phyloP scores from a whole-genome alignment of 2,113 vertebrate species.

The Caranx melampygus region DNA sequence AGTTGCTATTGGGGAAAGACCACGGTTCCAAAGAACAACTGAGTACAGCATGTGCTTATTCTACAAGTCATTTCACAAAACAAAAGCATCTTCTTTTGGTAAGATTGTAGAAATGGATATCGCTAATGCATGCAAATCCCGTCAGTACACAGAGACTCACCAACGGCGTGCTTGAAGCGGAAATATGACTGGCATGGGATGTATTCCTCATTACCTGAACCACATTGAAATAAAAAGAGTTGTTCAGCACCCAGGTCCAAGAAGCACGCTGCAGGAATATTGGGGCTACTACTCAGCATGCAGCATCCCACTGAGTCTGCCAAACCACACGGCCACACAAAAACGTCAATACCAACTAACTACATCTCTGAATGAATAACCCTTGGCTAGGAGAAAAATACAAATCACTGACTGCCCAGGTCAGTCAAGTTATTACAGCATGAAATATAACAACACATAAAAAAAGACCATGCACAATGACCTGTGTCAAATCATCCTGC shows the following conservation, averaged over 20 bases:
- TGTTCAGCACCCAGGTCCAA: conserved; percentile 3
- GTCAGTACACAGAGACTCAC: conserved; percentile 78
- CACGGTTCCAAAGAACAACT: conserved; percentile 36
- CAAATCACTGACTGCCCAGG: conserved; percentile 15
- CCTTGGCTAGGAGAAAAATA: conserved; percentile 1
- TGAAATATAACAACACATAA: conserved; percentile 12
- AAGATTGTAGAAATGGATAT: neutral
- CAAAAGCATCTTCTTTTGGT: neutral
- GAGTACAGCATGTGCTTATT: neutral
- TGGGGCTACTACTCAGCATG: conserved; percentile 3
- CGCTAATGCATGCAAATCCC: neutral
- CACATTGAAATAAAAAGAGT: conserved; percentile 65
- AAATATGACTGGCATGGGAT: conserved; percentile 84
- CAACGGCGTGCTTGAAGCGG: conserved; percentile 84
- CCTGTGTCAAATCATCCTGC: neutral
- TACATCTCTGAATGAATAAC: neutral
- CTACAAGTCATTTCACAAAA: neutral
- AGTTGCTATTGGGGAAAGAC: conserved; percentile 85
- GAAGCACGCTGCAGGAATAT: conserved; percentile 23
- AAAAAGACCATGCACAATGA: conserved; percentile 15
- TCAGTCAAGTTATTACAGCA: neutral
- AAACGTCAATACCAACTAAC: neutral
- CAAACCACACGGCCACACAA: conserved; percentile 17
- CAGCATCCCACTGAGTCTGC: neutral
- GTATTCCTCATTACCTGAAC: conserved; percentile 89